phyloP scores from a whole-genome alignment of 2,888 invertebrate species.

The Andricus curvator region DNA sequence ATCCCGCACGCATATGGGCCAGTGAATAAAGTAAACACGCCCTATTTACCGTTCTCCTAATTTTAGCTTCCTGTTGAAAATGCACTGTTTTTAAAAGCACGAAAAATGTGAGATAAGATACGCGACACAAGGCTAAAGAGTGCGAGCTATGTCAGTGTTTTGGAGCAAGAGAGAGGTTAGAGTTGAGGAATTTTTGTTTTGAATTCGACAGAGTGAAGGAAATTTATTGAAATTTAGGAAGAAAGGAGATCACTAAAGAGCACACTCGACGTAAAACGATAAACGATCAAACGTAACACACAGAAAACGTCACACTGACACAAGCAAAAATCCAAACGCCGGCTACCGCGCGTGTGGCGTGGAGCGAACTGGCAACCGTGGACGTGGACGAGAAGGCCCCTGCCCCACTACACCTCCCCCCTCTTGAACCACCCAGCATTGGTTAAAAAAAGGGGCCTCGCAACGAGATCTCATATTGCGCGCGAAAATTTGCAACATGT shows the following conservation, averaged over 20 bases:
- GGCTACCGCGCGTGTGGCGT: constrained; percentile 57
- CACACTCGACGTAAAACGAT: not conserved
- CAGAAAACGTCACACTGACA: not conserved
- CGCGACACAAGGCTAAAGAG: not conserved
- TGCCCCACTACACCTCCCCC: constrained; percentile 59
- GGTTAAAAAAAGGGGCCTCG: not conserved
- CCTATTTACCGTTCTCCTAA: constrained; percentile 6
- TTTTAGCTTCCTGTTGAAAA: constrained; percentile 40
- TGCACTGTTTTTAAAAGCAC: not conserved
- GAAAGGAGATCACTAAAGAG: not conserved
- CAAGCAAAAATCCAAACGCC: constrained; percentile 49
- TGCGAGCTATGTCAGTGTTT: not conserved
- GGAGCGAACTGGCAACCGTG: constrained; percentile 66
- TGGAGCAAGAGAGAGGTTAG: not conserved
- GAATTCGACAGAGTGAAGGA: not conserved
- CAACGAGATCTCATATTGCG: not conserved
- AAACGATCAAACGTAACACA: not conserved
- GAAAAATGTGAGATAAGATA: constrained; percentile 3
- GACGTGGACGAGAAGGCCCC: constrained; percentile 53
- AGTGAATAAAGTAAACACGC: constrained; percentile 20
- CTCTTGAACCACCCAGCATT: not conserved
- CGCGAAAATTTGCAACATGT: constrained; percentile 15
- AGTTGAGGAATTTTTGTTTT: not conserved
- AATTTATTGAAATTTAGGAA: not conserved
- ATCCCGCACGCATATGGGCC: constrained; percentile 23